A percentile compares a stretch with the other conserved stretches of the same genome.
Conservation (phyloP, 2,113 vertebrate species). For the Strix uralensis region DNA sequence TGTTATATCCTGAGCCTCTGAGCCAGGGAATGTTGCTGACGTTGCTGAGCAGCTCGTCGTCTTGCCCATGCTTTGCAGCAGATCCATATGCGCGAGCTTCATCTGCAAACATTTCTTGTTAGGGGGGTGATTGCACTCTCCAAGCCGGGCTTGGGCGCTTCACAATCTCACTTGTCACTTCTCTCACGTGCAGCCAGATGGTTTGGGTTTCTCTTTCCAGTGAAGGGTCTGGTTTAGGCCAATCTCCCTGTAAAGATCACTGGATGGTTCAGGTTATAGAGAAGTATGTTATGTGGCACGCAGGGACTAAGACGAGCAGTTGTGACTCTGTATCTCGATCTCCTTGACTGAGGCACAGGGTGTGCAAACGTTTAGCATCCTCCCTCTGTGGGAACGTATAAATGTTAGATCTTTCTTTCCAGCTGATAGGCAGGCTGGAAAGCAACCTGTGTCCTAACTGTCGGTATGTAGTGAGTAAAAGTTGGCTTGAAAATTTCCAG, state of each 20-base stretch:
- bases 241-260: not conserved
- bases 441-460: not conserved
- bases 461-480: not conserved
- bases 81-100: not conserved
- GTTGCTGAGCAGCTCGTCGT: not conserved
- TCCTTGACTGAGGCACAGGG: not conserved
- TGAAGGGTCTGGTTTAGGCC: not conserved
- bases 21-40: not conserved
- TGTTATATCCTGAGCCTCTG: not conserved
- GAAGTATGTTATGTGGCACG: not conserved
- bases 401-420: not conserved
- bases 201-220: not conserved
- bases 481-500: not conserved
- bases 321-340: not conserved
- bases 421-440: not conserved
- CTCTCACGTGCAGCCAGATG: not conserved
- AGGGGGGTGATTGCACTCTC: not conserved
- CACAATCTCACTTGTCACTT: not conserved
- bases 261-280: not conserved
- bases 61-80: not conserved
- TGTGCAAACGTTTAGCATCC: not conserved
- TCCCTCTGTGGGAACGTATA: not conserved
- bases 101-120: not conserved
- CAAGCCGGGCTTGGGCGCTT: not conserved
- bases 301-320: not conserved